A percentile compares a stretch with the other conserved stretches of the same genome.
phyloP scores from a whole-genome alignment of 2,797 vertebrate genomes.

The Lutjanus argentimaculatus region DNA sequence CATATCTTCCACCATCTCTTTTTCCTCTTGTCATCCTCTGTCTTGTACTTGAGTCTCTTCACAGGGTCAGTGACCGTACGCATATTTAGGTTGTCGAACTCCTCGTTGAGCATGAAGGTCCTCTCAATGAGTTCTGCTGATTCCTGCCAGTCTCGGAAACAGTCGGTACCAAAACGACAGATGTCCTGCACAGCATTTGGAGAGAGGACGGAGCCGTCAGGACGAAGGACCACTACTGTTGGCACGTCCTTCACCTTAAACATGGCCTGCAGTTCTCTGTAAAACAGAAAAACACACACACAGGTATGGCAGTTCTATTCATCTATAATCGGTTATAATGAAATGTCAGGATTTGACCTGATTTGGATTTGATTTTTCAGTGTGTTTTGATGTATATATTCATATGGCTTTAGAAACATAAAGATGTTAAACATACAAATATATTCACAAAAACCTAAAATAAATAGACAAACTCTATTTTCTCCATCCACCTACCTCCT shows the following conservation, averaged over 20 bases:
- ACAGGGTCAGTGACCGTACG: slow-evolving; percentile 89
- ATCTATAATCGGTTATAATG: not conserved
- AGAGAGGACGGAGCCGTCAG: slow-evolving; percentile 87
- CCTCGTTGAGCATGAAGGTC: slow-evolving; percentile 90
- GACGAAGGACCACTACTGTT: slow-evolving; percentile 90
- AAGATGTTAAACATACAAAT: not conserved
- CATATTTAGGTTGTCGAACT: slow-evolving; percentile 83
- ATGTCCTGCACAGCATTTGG: slow-evolving; percentile 90
- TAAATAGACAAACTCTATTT: not conserved
- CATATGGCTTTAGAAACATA: not conserved
- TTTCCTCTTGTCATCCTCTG: slow-evolving; percentile 85
- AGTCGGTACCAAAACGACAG: slow-evolving; percentile 80
- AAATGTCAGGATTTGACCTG: not conserved
- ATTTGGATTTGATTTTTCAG: not conserved
- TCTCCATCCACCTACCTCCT: slow-evolving; percentile 82
- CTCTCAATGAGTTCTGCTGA: slow-evolving; percentile 90
- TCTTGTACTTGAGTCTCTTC: slow-evolving; percentile 88
- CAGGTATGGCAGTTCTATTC: not conserved
- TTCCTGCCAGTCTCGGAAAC: slow-evolving; percentile 93
- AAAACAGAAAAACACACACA: slow-evolving; percentile 1
- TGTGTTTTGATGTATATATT: not conserved
- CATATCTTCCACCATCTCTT: slow-evolving; percentile 74
- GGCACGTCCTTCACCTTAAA: slow-evolving; percentile 89
- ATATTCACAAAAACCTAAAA: not conserved
- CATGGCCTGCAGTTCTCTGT: slow-evolving; percentile 88